Conservation (phyloP, 2,888 invertebrate genomes). For the Phalera bucephala region DNA sequence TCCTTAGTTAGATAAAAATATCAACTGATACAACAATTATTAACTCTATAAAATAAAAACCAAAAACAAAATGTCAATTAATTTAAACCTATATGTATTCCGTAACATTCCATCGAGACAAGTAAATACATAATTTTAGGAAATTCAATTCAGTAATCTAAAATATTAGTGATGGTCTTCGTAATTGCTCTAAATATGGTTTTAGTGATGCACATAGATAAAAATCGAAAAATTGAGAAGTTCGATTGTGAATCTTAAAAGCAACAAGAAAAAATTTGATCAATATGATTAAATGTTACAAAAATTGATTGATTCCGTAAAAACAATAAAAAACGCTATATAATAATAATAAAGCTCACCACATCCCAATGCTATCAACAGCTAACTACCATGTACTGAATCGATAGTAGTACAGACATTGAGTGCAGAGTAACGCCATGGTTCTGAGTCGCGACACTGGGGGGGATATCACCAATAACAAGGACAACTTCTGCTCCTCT, state of each 20-base stretch:
- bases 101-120: slow-evolving; percentile 61
- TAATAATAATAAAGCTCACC: slow-evolving; percentile 56
- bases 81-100: slow-evolving; percentile 58
- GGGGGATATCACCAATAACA: slow-evolving; percentile 56
- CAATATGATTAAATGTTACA: slow-evolving; percentile 38
- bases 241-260: slow-evolving; percentile 53
- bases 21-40: slow-evolving; percentile 73
- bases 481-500: slow-evolving; percentile 46
- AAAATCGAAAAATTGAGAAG: slow-evolving; percentile 49
- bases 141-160: slow-evolving; percentile 45
- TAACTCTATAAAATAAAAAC: slow-evolving; percentile 59
- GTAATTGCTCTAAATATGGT: slow-evolving; percentile 44
- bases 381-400: slow-evolving; percentile 50
- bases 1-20: slow-evolving; percentile 69
- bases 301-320: slow-evolving; percentile 47
- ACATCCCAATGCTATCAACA: slow-evolving; percentile 53
- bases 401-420: slow-evolving; percentile 43
- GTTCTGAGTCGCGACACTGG: slow-evolving; percentile 1
- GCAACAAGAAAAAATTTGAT: slow-evolving; percentile 48
- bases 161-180: slow-evolving; percentile 37
- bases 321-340: slow-evolving; percentile 56
- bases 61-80: slow-evolving; percentile 71
- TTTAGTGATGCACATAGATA: slow-evolving; percentile 52
- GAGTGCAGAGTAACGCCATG: slow-evolving; percentile 29
- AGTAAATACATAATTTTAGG: slow-evolving; percentile 42